Conservation (phyloP, 1,140 invertebrate species). For the Ooceraea biroi region DNA sequence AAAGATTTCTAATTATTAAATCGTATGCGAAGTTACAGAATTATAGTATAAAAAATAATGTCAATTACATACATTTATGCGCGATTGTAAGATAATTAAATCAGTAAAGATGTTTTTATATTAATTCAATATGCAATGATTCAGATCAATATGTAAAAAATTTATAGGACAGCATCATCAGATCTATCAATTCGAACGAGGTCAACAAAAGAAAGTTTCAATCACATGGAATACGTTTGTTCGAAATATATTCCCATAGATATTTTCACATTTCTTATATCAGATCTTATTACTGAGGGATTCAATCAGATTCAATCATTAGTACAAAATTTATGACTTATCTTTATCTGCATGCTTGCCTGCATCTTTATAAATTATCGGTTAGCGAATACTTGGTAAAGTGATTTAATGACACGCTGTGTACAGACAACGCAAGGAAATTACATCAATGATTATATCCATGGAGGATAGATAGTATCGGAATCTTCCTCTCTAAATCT, state of each 20-base stretch:
- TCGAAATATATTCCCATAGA: slow-evolving; percentile 1
- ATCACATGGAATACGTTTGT: slow-evolving; percentile 6
- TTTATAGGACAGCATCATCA: neutral
- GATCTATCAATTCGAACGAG: slow-evolving; percentile 5
- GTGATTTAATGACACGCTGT: too few species aligned
- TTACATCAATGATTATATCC: neutral
- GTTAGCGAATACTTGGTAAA: too few species aligned
- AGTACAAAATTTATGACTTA: too few species aligned
- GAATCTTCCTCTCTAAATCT: neutral
- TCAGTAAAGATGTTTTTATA: neutral
- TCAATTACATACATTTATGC: neutral
- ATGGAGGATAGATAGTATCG: neutral
- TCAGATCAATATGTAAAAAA: neutral
- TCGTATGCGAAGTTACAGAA: neutral
- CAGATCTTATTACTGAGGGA: neutral
- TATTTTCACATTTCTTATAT: neutral
- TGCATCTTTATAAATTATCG: too few species aligned
- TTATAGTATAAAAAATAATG: neutral
- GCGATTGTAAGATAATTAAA: neutral
- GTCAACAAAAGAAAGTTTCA: slow-evolving; percentile 35
- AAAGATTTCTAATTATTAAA: neutral
- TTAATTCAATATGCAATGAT: slow-evolving; percentile 13
- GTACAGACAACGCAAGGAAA: neutral
- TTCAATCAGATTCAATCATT: too few species aligned
- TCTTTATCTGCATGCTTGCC: too few species aligned